Evolutionary conservation across 2,888 invertebrate genomes (phyloP).

Genomic region (Sphecodes monilicornis): DNA sequence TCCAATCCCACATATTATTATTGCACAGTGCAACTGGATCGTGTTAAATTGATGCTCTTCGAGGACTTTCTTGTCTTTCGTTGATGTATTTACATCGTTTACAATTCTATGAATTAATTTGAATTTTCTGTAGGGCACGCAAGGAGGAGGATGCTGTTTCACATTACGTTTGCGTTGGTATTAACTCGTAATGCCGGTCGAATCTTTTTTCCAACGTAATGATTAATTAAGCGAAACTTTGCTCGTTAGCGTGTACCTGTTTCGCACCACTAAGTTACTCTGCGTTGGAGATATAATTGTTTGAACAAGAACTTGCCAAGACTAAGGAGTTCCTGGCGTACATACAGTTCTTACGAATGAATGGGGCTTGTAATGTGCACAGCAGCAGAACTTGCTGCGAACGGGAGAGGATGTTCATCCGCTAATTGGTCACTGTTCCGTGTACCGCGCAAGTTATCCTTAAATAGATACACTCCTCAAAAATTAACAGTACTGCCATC

Average conservation of each 20-base stretch:
- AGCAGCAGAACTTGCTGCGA: background rate
- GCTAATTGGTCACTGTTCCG: constrained; percentile 5
- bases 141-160: background rate
- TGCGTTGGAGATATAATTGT: constrained; percentile 7
- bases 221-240: constrained; percentile 5
- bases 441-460: background rate
- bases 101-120: background rate
- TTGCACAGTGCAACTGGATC: too few relatives aligned
- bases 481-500: background rate
- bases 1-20: too few relatives aligned
- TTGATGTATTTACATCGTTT: too few relatives aligned
- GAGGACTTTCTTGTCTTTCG: background rate
- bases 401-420: background rate
- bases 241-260: constrained; percentile 15
- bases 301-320: constrained; percentile 12
- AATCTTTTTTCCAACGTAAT: constrained; percentile 10
- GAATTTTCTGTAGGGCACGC: background rate
- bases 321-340: constrained; percentile 2
- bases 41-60: background rate
- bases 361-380: background rate
- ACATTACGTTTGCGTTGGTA: background rate
- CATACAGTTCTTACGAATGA: constrained; percentile 9
- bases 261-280: constrained; percentile 8
- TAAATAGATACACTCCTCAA: background rate
- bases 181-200: background rate